Base-by-base conservation (phyloP, 1,140 invertebrate species). In the Drosophila eugracilis region DNA sequence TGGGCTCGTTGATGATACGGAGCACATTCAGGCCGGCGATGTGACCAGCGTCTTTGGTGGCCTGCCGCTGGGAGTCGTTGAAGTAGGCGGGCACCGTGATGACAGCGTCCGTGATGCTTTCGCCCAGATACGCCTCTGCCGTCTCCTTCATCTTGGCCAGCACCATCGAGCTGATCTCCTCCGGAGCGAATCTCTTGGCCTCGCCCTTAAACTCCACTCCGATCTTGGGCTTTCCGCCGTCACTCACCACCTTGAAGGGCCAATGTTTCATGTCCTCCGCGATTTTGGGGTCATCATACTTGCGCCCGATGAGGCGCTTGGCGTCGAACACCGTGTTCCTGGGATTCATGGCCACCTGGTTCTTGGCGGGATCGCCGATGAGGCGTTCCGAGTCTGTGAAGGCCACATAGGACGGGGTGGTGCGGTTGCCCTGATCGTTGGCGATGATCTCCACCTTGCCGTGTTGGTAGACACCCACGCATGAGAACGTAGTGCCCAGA, bases 381-480 rank as follows among this genome's bases (percentile, higher is more conserved):
- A 99, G 95, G 91, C 98, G 95, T 92, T 99, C 98, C 1, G 96
- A 97, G 90, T 99, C 98, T 50, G 97, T 98, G 93, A 99, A 99
- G 28, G 97, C 97, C 17, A 99, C 98, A 94, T 98, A 99, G 70
- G 96, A 97, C 19, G 98, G 98, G 45, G 98, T 99, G 17, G 98
- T 99, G 74, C 98, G 93, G 93, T 99, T 99, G 84, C 98, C 98
- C 92, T 97, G 97, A 91, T 98, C 97, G 92, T 98, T 98, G 80
- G 97, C 96, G 80, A 98, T 97, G 81, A 98, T 97, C 92, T 97
- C 97, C 55, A 98, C 95, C 92, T 97, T 97, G 44, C 96, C 97
- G 85, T 97, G 94, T 77, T 96, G 94, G 91, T 94, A 96, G 9
- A 96, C 95, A 52, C 95, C 96, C 12, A 97, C 96, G 78, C 96